These are phyloP conservation scores for Aspidiotus destructor DNA, from an alignment of 2,888 invertebrate species.

Conservation along the genomic window DNA sequence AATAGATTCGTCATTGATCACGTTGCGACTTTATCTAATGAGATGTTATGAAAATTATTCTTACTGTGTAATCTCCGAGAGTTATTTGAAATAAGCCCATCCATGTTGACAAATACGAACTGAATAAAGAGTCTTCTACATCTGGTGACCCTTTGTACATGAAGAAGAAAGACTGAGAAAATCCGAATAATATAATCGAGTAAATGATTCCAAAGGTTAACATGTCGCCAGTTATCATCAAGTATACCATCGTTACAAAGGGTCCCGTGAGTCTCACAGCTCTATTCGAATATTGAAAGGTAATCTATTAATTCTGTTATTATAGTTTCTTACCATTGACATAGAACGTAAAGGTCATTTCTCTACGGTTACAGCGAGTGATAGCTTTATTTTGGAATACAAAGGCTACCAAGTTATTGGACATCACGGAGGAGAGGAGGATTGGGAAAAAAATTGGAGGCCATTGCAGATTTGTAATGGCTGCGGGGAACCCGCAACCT, in stretches of 20 bases:
- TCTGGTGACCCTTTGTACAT: conserved; percentile 83
- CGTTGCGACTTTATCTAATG: neutral
- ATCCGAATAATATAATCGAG: conserved; percentile 84
- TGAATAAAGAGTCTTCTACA: conserved; percentile 68
- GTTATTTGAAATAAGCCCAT: conserved; percentile 98
- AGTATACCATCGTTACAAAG: conserved; percentile 98
- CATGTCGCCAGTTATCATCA: conserved; percentile 98
- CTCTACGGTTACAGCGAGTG: too few relatives aligned
- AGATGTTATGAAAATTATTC: neutral
- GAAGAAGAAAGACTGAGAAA: conserved; percentile 91
- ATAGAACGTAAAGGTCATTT: too few relatives aligned
- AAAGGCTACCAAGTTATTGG: too few relatives aligned
- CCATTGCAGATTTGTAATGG: too few relatives aligned
- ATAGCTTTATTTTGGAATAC: too few relatives aligned
- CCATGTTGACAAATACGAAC: conserved; percentile 83
- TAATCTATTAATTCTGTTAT: neutral
- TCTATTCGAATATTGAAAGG: conserved; percentile 50
- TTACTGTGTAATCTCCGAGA: conserved; percentile 74
- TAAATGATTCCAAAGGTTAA: conserved; percentile 97
- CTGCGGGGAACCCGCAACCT: too few relatives aligned
- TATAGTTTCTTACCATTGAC: too few relatives aligned
- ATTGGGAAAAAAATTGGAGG: too few relatives aligned
- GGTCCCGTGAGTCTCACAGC: conserved; percentile 92
- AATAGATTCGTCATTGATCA: conserved; percentile 15
- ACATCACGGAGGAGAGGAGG: too few relatives aligned